phyloP scores from a whole-genome alignment of 2,888 invertebrate genomes.

The Eupithecia subfuscata region DNA sequence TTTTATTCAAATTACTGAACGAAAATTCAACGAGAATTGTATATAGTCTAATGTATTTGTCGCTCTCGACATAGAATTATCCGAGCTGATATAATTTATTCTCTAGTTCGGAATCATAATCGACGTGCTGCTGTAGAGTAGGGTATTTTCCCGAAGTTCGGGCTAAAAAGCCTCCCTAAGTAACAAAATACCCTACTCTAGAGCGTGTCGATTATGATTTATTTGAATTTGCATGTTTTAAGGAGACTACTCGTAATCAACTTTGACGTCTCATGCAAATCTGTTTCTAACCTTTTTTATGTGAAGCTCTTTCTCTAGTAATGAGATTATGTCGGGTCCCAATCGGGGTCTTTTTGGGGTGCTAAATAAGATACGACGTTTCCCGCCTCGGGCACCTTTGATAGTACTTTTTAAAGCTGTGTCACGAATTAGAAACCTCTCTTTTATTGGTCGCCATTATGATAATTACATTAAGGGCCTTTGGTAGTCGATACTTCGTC shows the following conservation, averaged over 20 bases:
- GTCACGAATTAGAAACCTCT: conserved; percentile 80
- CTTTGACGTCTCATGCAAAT: conserved; percentile 80
- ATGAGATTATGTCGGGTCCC: conserved; percentile 78
- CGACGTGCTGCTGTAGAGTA: too few relatives aligned
- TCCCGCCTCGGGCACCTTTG: conserved; percentile 80
- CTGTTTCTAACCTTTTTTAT: conserved; percentile 77
- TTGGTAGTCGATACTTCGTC: conserved; percentile 79
- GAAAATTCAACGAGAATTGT: background rate
- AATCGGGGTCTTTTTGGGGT: conserved; percentile 68
- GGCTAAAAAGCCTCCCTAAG: conserved; percentile 19
- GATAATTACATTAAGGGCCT: conserved; percentile 82
- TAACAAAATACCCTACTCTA: conserved; percentile 24
- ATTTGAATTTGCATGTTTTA: conserved; percentile 62
- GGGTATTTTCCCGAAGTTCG: too few relatives aligned
- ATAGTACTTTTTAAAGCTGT: conserved; percentile 81
- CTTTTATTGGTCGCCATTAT: conserved; percentile 83
- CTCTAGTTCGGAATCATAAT: background rate
- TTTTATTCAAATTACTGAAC: background rate
- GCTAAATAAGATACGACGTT: conserved; percentile 83
- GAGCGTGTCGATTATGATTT: conserved; percentile 49
- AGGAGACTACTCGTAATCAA: conserved; percentile 67
- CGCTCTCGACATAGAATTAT: background rate
- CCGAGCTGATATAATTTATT: background rate
- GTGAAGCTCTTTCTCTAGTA: conserved; percentile 77
- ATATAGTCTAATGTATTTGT: background rate